These are phyloP conservation scores for Thunnus maccoyii DNA, from an alignment of 2,113 vertebrate genomes.

Conservation along the genomic window DNA sequence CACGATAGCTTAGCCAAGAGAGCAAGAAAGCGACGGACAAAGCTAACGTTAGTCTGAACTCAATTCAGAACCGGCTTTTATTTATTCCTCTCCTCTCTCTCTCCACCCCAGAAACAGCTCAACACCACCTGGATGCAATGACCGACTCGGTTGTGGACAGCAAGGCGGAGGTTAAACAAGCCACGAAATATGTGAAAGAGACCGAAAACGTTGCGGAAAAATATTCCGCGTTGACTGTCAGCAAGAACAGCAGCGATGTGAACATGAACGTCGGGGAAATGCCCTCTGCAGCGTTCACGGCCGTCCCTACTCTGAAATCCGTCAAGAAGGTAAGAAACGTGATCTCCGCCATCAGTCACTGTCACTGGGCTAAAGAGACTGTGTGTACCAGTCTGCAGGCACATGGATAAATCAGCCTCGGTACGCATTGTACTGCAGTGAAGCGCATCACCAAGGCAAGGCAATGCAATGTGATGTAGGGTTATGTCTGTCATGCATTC, in stretches of 20 bases:
- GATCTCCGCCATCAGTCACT: conserved; percentile 43
- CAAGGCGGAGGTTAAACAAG: conserved; percentile 86
- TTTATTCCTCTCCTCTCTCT: background rate
- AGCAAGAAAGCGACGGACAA: conserved; percentile 5
- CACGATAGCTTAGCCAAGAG: conserved; percentile 23
- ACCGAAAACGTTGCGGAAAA: conserved; percentile 88
- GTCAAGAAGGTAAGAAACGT: conserved; percentile 86
- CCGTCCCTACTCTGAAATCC: conserved; percentile 85
- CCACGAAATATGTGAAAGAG: conserved; percentile 88
- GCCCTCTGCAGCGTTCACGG: conserved; percentile 85
- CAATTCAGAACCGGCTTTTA: background rate
- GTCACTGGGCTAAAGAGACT: conserved; percentile 11
- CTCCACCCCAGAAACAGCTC: background rate
- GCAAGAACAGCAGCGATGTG: conserved; percentile 86
- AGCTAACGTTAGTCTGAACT: conserved; percentile 22
- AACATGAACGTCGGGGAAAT: conserved; percentile 85
- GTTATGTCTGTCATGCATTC: background rate
- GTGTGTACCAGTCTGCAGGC: conserved; percentile 17
- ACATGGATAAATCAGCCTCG: conserved; percentile 11
- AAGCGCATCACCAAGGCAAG: background rate
- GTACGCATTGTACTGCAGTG: conserved; percentile 39
- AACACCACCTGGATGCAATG: conserved; percentile 73
- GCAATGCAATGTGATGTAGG: accelerated
- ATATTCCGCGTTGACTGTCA: conserved; percentile 85
- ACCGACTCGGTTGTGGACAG: conserved; percentile 79